phyloP scores from a whole-genome alignment of 2,113 vertebrate genomes.

The Polypterus senegalus region DNA sequence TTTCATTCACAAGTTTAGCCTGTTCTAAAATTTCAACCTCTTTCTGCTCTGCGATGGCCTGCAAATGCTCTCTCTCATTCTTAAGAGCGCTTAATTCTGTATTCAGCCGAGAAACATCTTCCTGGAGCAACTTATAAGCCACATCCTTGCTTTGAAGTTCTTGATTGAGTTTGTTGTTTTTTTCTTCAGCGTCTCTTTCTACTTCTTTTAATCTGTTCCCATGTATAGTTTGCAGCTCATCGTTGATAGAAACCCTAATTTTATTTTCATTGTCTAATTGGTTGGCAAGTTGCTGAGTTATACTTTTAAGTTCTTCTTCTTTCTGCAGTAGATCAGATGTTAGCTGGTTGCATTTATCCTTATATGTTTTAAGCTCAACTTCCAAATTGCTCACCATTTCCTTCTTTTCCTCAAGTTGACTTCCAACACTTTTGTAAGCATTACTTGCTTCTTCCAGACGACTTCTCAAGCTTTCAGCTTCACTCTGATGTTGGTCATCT shows the following conservation, averaged over 20 bases:
- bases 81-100: constrained; percentile 25
- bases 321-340: constrained; percentile 46
- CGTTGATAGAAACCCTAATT: constrained; percentile 31
- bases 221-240: constrained; percentile 49
- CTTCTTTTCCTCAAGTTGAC: constrained; percentile 39
- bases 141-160: constrained; percentile 40
- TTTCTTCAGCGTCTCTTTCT: constrained; percentile 34
- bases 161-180: constrained; percentile 33
- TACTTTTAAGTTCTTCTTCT: constrained; percentile 35
- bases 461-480: constrained; percentile 29
- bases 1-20: constrained; percentile 28
- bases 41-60: constrained; percentile 34
- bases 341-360: constrained; percentile 58
- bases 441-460: constrained; percentile 42
- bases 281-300: constrained; percentile 45
- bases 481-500: constrained; percentile 30
- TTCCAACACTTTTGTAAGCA: constrained; percentile 36
- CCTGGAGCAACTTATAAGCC: constrained; percentile 40
- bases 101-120: constrained; percentile 42
- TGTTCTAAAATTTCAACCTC: constrained; percentile 40
- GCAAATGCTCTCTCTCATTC: constrained; percentile 41
- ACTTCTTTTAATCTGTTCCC: constrained; percentile 39
- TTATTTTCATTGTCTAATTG: constrained; percentile 32
- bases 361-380: constrained; percentile 56
- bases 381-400: constrained; percentile 41